Conservation (phyloP, 2,888 invertebrate species). For the Phorcus lineatus region DNA sequence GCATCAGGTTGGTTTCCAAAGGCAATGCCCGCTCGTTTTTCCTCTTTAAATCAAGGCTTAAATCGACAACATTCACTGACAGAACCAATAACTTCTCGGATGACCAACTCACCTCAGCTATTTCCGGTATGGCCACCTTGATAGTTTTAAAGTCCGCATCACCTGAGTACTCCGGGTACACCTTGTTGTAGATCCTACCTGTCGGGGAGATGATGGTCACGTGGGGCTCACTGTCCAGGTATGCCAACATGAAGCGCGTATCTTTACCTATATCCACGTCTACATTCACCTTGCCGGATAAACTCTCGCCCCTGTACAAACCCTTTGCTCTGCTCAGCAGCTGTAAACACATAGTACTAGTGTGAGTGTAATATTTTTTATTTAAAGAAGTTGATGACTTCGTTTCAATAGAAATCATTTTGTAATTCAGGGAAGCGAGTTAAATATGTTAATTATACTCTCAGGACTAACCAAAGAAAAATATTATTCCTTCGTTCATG, state of each 20-base stretch:
- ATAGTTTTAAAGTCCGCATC: conserved; percentile 36
- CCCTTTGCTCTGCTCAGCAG: conserved; percentile 24
- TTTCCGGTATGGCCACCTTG: conserved; percentile 34
- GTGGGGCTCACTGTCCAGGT: conserved; percentile 35
- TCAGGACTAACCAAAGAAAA: no score
- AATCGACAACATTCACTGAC: no score
- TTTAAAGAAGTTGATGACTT: no score
- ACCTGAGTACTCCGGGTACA: conserved; percentile 38
- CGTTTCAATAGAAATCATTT: no score
- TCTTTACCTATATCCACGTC: conserved; percentile 41
- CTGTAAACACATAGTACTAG: not conserved
- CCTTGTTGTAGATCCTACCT: conserved; percentile 36
- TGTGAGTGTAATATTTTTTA: no score
- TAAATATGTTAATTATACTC: no score
- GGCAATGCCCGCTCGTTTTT: no score
- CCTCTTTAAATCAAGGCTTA: no score
- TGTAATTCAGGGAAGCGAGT: no score
- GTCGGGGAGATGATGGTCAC: conserved; percentile 45
- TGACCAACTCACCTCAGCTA: conserved; percentile 36
- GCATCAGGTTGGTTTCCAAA: no score
- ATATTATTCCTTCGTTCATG: no score
- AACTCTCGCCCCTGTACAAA: not conserved
- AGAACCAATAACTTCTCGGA: no score
- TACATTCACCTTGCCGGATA: conserved; percentile 33
- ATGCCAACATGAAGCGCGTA: conserved; percentile 42